Evolutionary conservation across 2,888 invertebrate genomes (phyloP).

Genomic region (Arctia plantaginis): DNA sequence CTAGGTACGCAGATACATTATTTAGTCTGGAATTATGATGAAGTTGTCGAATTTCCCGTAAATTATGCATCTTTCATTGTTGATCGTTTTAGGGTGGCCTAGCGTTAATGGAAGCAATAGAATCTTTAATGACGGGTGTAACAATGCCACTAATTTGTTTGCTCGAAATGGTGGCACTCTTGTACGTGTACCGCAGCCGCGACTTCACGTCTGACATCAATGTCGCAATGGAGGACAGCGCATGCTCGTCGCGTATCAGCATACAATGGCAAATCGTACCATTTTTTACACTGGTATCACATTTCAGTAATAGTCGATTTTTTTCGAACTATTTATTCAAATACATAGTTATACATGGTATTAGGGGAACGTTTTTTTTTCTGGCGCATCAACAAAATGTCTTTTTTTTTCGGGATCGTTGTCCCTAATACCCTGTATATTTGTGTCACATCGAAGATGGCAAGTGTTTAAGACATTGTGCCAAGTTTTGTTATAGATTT

Average conservation of each 20-base stretch:
- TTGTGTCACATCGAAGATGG: neutral
- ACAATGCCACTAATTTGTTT: conserved; percentile 66
- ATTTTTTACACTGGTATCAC: conserved; percentile 64
- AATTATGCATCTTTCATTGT: neutral
- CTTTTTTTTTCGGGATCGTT: too few species aligned
- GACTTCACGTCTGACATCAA: conserved; percentile 78
- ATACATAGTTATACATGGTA: neutral
- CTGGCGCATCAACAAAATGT: too few species aligned
- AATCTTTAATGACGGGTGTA: conserved; percentile 67
- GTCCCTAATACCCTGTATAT: neutral
- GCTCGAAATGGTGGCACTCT: conserved; percentile 67
- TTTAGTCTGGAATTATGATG: neutral
- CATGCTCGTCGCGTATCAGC: conserved; percentile 68
- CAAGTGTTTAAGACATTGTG: neutral
- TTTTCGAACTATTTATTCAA: neutral
- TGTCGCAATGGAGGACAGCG: conserved; percentile 74
- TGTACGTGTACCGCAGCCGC: conserved; percentile 71
- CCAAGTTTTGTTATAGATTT: neutral
- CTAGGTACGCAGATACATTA: neutral
- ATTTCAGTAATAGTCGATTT: neutral
- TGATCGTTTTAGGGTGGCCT: conserved; percentile 67
- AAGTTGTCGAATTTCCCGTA: neutral
- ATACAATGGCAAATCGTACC: conserved; percentile 74
- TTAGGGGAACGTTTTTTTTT: neutral
- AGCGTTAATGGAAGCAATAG: conserved; percentile 72